These are phyloP conservation scores for Magallana angulata DNA, from an alignment of 1,140 invertebrate genomes.

Conservation along the genomic window DNA sequence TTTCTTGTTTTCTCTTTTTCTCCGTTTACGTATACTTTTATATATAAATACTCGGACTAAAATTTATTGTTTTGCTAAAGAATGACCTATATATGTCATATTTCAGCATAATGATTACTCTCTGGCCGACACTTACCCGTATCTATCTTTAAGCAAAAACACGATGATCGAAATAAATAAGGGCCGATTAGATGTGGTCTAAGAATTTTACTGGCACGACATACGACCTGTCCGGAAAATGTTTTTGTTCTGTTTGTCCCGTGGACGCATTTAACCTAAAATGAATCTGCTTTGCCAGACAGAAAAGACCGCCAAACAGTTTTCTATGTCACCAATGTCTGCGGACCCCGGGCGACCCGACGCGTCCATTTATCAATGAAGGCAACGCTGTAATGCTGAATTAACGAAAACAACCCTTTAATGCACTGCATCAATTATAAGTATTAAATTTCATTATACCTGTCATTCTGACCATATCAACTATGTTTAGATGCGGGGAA, in stretches of 20 bases:
- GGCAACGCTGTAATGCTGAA: not conserved
- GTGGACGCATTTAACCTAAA: not conserved
- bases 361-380: not conserved
- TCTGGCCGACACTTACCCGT: no score
- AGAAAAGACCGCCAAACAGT: not conserved
- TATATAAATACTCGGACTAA: no score
- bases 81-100: no score
- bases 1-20: no score
- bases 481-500: not conserved
- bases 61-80: no score
- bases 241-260: not conserved
- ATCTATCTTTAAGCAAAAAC: not conserved
- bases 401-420: not conserved
- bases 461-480: not conserved
- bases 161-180: not conserved
- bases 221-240: not conserved
- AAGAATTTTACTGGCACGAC: not conserved
- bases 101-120: no score
- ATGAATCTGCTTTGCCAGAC: not conserved
- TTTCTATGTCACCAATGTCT: not conserved
- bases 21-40: no score
- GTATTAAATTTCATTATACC: not conserved
- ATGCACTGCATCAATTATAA: slow-evolving; percentile 9
- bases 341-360: not conserved
- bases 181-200: not conserved